Conservation (phyloP, 2,888 invertebrate genomes). For the Unio delphinus region DNA sequence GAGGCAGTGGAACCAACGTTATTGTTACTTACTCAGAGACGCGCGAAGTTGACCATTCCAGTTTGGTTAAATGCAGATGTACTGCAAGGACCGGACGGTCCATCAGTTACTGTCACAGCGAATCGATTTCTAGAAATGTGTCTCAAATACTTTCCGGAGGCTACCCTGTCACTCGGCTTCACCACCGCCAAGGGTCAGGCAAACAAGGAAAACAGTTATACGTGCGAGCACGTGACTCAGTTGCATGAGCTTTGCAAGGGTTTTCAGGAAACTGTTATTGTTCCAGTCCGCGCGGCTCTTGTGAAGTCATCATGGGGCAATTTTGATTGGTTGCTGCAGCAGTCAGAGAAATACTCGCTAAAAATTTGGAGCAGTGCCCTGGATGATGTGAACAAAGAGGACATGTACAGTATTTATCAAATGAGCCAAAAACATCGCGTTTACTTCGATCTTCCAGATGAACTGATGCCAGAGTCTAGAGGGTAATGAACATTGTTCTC, state of each 20-base stretch:
- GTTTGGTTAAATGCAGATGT: constrained; percentile 92
- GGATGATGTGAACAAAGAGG: constrained; percentile 80
- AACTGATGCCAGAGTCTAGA: constrained; percentile 16
- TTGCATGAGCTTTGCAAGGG: constrained; percentile 58
- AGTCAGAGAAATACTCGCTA: constrained; percentile 77
- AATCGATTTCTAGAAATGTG: constrained; percentile 77
- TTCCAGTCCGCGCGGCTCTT: constrained; percentile 82
- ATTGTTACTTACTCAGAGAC: constrained; percentile 33
- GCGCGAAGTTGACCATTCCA: constrained; percentile 71
- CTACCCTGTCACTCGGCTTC: constrained; percentile 87
- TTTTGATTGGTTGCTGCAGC: constrained; percentile 76
- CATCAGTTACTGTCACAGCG: constrained; percentile 78
- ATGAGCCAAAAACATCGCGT: constrained; percentile 79
- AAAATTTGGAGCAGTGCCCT: constrained; percentile 84
- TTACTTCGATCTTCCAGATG: constrained; percentile 83
- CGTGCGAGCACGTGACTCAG: constrained; percentile 76
- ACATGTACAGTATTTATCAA: constrained; percentile 79
- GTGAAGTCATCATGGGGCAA: constrained; percentile 79
- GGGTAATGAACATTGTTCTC: too few relatives aligned
- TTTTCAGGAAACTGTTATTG: constrained; percentile 82
- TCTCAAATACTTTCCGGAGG: constrained; percentile 76
- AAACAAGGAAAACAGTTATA: constrained; percentile 60
- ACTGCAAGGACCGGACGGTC: constrained; percentile 80
- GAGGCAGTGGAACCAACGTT: constrained; percentile 76
- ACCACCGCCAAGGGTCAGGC: constrained; percentile 81